These are phyloP conservation scores for Phasianus colchicus DNA, from an alignment of 2,113 vertebrate species.

Conservation along the genomic window DNA sequence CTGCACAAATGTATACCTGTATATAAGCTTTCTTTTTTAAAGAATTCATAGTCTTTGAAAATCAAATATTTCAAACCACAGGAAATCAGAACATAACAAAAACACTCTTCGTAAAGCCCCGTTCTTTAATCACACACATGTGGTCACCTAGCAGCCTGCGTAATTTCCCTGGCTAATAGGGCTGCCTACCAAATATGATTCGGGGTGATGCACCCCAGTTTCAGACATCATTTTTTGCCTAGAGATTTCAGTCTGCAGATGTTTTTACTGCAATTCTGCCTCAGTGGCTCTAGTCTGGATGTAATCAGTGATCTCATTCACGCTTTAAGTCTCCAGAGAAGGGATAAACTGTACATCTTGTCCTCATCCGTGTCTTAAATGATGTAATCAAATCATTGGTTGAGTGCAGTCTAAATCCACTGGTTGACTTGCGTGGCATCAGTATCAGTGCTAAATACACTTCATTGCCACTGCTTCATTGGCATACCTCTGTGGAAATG, in stretches of 20 bases:
- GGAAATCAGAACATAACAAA: background rate
- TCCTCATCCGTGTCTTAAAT: slow-evolving; percentile 20
- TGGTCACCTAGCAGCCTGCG: background rate
- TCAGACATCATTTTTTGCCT: background rate
- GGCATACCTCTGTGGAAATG: background rate
- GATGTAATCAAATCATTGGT: slow-evolving; percentile 6
- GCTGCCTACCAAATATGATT: background rate
- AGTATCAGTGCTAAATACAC: background rate
- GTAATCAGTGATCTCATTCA: slow-evolving; percentile 60
- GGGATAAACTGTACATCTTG: background rate
- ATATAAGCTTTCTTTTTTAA: background rate
- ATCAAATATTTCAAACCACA: background rate
- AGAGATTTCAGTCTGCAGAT: background rate
- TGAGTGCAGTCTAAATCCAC: background rate
- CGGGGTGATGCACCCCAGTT: background rate
- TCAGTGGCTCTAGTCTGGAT: slow-evolving; percentile 47
- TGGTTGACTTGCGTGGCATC: background rate
- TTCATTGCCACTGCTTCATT: background rate
- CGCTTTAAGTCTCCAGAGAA: slow-evolving; percentile 40
- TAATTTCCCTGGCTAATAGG: background rate
- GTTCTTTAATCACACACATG: background rate
- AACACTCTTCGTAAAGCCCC: background rate
- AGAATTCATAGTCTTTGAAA: background rate
- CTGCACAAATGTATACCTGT: background rate
- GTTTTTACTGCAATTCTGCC: slow-evolving; percentile 16